Evolutionary conservation across 2,888 invertebrate species (phyloP).

Genomic region (Leptothorax acervorum): DNA sequence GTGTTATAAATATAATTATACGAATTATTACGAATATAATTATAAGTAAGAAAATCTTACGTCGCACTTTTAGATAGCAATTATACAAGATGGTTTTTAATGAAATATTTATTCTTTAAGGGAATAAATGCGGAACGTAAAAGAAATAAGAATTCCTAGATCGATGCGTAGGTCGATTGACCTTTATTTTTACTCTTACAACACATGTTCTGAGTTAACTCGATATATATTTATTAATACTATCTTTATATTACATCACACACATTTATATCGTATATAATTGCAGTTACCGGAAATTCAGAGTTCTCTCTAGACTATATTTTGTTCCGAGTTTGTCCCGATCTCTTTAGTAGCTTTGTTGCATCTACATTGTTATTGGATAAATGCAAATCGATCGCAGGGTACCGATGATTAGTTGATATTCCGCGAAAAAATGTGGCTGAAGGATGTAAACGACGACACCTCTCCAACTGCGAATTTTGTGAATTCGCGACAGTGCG

Average conservation of each 20-base stretch:
- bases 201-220: background rate
- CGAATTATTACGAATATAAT: background rate
- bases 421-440: slow-evolving; percentile 74
- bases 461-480: slow-evolving; percentile 70
- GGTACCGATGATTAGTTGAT: slow-evolving; percentile 65
- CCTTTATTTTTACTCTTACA: background rate
- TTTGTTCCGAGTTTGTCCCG: background rate
- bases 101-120: background rate
- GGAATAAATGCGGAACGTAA: background rate
- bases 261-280: background rate
- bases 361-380: slow-evolving; percentile 28
- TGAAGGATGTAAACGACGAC: slow-evolving; percentile 74
- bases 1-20: background rate
- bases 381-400: slow-evolving; percentile 56
- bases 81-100: background rate
- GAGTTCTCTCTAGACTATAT: background rate
- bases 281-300: background rate
- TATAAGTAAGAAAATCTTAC: background rate
- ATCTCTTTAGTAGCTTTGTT: background rate
- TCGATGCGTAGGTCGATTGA: background rate
- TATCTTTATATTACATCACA: background rate
- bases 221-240: background rate
- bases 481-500: slow-evolving; percentile 71
- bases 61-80: no score
- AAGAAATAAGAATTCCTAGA: background rate